Evolutionary conservation across 1,140 invertebrate genomes (phyloP).

Genomic region (Ganaspis sp.): DNA sequence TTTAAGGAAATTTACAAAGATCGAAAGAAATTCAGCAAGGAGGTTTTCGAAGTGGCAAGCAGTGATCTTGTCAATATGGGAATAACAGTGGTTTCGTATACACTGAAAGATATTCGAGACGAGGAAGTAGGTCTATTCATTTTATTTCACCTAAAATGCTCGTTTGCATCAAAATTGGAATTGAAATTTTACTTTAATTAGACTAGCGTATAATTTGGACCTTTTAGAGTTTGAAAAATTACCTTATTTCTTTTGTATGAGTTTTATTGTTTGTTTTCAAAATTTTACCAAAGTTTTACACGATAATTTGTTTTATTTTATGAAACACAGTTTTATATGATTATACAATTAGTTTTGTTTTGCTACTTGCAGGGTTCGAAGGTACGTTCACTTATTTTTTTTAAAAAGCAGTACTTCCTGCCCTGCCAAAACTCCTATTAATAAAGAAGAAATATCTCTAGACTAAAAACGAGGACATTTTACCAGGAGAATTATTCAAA

Average conservation of each 20-base stretch:
- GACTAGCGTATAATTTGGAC: neutral
- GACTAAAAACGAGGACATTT: slow-evolving; percentile 14
- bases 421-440: slow-evolving; percentile 47
- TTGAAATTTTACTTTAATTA: neutral
- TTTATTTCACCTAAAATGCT: slow-evolving; percentile 10
- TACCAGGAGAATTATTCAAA: neutral
- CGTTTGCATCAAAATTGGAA: slow-evolving; percentile 11
- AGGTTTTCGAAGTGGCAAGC: slow-evolving; percentile 96
- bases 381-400: slow-evolving; percentile 77
- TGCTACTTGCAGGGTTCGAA: slow-evolving; percentile 80
- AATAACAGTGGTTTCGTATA: slow-evolving; percentile 98
- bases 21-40: slow-evolving; percentile 98
- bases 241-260: neutral
- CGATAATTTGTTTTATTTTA: neutral
- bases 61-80: slow-evolving; percentile 98
- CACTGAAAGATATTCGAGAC: slow-evolving; percentile 97
- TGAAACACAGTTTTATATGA: slow-evolving; percentile 47
- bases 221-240: neutral
- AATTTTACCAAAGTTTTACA: neutral
- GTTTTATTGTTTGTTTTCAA: neutral
- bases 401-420: slow-evolving; percentile 60
- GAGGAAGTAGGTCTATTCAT: slow-evolving; percentile 87
- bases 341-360: slow-evolving; percentile 76
- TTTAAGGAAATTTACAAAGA: slow-evolving; percentile 97
- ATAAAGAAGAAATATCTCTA: neutral